phyloP scores from a whole-genome alignment of 1,140 invertebrate genomes.

The Calliopsis andreniformis region DNA sequence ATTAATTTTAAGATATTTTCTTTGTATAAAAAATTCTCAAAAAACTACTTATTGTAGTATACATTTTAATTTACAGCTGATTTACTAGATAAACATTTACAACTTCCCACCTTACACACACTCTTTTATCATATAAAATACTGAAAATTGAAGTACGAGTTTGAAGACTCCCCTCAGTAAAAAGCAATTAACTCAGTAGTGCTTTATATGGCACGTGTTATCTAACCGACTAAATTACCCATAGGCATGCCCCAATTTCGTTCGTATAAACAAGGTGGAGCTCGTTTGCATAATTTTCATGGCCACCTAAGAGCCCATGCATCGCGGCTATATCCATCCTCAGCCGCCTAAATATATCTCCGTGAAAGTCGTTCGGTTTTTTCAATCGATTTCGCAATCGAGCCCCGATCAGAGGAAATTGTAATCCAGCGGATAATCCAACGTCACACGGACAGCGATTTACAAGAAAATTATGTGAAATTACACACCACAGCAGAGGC shows the following conservation, averaged over 20 bases:
- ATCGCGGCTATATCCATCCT: background rate
- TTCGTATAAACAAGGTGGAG: background rate
- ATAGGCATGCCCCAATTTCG: background rate
- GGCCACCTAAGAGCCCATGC: background rate
- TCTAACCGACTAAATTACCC: slow-evolving; percentile 8
- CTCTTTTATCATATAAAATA: no score
- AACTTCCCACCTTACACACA: no score
- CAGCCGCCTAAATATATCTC: no score
- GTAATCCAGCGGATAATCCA: background rate
- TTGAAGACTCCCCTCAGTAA: no score
- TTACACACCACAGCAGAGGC: background rate
- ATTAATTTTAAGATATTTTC: no score
- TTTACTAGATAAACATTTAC: no score
- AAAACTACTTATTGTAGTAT: no score
- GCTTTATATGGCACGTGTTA: slow-evolving; percentile 15
- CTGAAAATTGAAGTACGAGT: no score
- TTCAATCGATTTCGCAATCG: background rate
- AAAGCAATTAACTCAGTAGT: background rate
- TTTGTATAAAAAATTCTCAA: no score
- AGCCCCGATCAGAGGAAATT: background rate
- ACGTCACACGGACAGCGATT: background rate
- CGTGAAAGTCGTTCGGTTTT: background rate
- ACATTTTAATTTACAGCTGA: no score
- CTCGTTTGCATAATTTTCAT: slow-evolving; percentile 3
- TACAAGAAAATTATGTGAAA: background rate